Evolutionary conservation across 1,140 invertebrate species (phyloP).

Genomic region (Drosophila sproati): DNA sequence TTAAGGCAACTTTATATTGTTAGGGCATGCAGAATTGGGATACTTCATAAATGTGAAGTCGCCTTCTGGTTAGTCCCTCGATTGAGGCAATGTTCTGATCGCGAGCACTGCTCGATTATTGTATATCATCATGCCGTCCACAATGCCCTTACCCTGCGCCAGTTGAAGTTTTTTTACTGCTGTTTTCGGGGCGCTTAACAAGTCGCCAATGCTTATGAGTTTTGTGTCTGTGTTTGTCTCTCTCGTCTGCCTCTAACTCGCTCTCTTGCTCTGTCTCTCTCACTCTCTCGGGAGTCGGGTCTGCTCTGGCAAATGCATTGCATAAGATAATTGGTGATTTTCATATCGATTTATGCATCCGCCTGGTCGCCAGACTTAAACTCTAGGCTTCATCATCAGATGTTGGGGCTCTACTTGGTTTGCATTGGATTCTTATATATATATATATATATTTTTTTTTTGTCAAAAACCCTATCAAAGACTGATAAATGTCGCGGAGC

Average conservation of each 20-base stretch:
- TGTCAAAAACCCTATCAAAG: conserved; percentile 42
- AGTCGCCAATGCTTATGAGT: conserved; percentile 70
- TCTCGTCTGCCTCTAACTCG: conserved; percentile 12
- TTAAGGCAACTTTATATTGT: no score
- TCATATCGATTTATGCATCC: conserved; percentile 83
- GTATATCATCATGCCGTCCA: conserved; percentile 72
- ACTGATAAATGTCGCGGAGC: conserved; percentile 49
- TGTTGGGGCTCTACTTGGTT: conserved; percentile 21
- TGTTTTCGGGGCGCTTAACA: conserved; percentile 55
- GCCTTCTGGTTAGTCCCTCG: conserved; percentile 50
- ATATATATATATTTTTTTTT: conserved; percentile 1
- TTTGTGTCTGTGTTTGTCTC: conserved; percentile 33
- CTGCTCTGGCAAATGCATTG: conserved; percentile 48
- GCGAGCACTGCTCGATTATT: conserved; percentile 72
- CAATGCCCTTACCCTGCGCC: background rate
- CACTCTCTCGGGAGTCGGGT: background rate
- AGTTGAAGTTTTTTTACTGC: conserved; percentile 1
- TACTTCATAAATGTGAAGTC: conserved; percentile 8
- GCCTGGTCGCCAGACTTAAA: conserved; percentile 31
- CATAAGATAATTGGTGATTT: conserved; percentile 83
- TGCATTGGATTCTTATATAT: background rate
- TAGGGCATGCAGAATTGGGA: conserved; percentile 9
- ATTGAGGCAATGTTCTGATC: conserved; percentile 74
- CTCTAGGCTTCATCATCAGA: conserved; percentile 19
- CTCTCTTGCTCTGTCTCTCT: background rate